Base-by-base conservation (phyloP, 1,140 invertebrate genomes). In the Lepidurus packardi region DNA sequence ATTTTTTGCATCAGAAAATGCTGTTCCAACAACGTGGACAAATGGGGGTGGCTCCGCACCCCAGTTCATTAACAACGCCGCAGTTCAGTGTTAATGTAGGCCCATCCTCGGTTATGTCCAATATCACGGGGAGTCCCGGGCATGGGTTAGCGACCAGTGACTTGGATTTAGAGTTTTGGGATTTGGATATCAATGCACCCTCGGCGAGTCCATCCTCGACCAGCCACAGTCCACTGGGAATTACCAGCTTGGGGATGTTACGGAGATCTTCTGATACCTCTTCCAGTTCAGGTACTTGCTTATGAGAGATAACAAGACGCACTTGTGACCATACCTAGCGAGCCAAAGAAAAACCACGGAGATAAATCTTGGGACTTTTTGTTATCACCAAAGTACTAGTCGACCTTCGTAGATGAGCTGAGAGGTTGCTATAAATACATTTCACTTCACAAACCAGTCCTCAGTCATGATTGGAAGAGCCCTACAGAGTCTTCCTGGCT, bases 151-250 rank as follows among this genome's bases (percentile, higher is more conserved):
- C 53, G 21, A 65, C 53, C 16, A 85, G 91, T 83, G 86, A 92
- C 82, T 90, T 91, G 76, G 92, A 93, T 80, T 87, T 94, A 73
- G 93, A 94, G 81, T 87, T 94, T 78, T 95, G 93, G 93, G 90
- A 93, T 79, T 89, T 90, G 75, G 89, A 90, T 82, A 84, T 88
- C 53, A 86, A 87, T 81, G 82, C 83, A n/a, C 82, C 85, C 13
- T 82, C 84, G 75, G 81, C 80, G 10, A 81, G 77, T 76, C 78
- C 78, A 13, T 78, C 74, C 78, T 79, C 47, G 77, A 78, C 77
- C 45, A 79, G 80, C 76, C 80, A 80, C 74, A 79, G 78, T 47
- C 78, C 80, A 43, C 74, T 78, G 16, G 77, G 78, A 8, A 75
- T 77, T n/a, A 78, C 79, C 43, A 75, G 79, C 73, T 44, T 65